Evolutionary conservation across 2,113 vertebrate genomes (phyloP), one percentile per base, ranked within the genome.

Genomic region (Chaetura pelagica): DNA sequence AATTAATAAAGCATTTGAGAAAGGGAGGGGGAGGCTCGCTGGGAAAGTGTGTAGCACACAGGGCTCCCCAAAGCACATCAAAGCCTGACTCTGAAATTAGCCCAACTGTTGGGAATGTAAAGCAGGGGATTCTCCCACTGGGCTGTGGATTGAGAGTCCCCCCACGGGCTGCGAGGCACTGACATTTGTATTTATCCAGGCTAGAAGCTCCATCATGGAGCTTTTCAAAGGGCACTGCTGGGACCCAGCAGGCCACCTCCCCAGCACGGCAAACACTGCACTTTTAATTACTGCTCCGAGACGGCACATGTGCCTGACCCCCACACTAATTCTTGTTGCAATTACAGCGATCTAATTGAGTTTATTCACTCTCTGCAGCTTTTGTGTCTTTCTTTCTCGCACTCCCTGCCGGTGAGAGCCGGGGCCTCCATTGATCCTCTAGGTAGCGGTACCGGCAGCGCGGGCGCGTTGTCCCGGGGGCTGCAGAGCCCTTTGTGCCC

Each of bases 311-410:
- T 90, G 94, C 92, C 95, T 35, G 89, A 95, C 96, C 95, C 95
- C 94, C 95, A 93, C 91, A 29, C 78, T 96, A 97, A 96, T 91
- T 93, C 95, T 93, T 96, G 92, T 97, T 93, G 94, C 96, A 97
- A 97, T 96, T 97, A 96, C 94, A 97, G 91, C 71, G 93, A 97
- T 97, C 94, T 96, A 96, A 97, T 96, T 97, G 96, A 96, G 96
- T 97, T 96, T 94, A 96, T 96, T 96, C 96, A 95, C 95, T 87
- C 95, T 89, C 87, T 10, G 79, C 90, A 86, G 97, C 95, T 75
- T 96, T 89, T 85, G 95, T 95, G 97, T 35, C 96, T 96, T 97
- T 97, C 92, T 97, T 95, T 59, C 88, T 82, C 4, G 22, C 91
- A 87, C 95, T 95, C 97, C 95, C 95, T 95, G 97, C 97, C 95